These are phyloP conservation scores for Ephialtes manifestator DNA, from an alignment of 2,888 invertebrate genomes.

Conservation along the genomic window DNA sequence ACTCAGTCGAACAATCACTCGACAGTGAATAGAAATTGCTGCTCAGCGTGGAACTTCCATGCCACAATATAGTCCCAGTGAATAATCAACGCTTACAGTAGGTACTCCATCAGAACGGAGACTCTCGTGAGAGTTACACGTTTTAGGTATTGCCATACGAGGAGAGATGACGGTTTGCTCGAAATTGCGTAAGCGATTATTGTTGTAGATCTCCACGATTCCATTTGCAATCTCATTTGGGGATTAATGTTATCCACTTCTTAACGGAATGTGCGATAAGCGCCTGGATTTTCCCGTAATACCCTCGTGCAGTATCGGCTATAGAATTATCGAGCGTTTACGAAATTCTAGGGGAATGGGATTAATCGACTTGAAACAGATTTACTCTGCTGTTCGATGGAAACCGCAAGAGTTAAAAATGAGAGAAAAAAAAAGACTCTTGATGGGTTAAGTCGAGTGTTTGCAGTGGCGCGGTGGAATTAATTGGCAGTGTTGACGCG, in stretches of 20 bases:
- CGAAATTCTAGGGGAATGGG: background rate
- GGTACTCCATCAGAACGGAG: background rate
- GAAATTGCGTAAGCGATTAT: conserved; percentile 23
- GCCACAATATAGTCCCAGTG: background rate
- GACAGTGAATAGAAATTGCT: conserved; percentile 20
- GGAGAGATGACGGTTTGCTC: background rate
- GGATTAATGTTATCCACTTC: conserved; percentile 21
- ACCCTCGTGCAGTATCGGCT: background rate
- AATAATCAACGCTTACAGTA: conserved; percentile 9
- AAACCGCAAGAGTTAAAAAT: background rate
- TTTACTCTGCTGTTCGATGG: background rate
- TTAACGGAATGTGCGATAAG: background rate
- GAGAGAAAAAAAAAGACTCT: background rate
- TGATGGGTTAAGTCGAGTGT: background rate
- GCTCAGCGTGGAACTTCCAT: background rate
- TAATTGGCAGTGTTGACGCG: conserved; percentile 20
- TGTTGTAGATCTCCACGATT: background rate
- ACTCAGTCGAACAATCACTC: conserved; percentile 15
- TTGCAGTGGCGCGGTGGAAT: conserved; percentile 2
- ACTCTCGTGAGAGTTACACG: conserved; percentile 5
- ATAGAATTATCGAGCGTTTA: conserved; percentile 1
- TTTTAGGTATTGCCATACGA: conserved; percentile 1
- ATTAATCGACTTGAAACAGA: conserved; percentile 2
- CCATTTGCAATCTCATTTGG: conserved; percentile 14
- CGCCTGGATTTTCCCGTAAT: conserved; percentile 2